Conservation (phyloP, 2,888 invertebrate genomes). For the Sinodicranocentrus sp. region DNA sequence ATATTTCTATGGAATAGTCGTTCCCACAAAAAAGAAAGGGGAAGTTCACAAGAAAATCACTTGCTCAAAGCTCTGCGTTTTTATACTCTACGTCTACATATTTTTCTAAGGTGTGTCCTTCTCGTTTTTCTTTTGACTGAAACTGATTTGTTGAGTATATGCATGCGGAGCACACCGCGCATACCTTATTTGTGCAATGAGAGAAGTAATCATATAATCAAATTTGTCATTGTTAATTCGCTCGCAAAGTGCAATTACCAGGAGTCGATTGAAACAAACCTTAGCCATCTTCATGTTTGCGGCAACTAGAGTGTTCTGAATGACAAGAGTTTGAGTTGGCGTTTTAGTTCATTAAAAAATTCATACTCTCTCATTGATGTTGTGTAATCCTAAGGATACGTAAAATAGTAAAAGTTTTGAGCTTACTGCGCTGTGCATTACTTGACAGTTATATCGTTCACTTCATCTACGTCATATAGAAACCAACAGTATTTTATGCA, state of each 20-base stretch:
- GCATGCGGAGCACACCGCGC: too few species aligned
- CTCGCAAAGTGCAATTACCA: neutral
- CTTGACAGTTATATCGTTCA: too few species aligned
- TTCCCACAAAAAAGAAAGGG: too few species aligned
- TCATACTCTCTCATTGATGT: neutral
- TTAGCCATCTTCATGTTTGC: too few species aligned
- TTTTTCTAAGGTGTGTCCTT: slow-evolving; percentile 11
- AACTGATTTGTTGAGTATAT: slow-evolving; percentile 2
- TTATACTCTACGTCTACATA: neutral
- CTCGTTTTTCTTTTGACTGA: neutral
- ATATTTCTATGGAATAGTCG: too few species aligned
- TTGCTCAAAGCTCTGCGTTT: slow-evolving; percentile 2
- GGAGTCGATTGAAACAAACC: too few species aligned
- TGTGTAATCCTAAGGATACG: neutral
- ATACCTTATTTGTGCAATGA: slow-evolving; percentile 36
- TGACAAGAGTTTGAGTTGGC: neutral
- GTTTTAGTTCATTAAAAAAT: neutral
- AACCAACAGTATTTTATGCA: slow-evolving; percentile 34
- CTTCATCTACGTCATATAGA: neutral
- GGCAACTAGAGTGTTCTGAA: neutral
- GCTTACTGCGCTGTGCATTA: neutral
- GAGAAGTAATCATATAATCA: slow-evolving; percentile 5
- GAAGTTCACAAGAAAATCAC: neutral
- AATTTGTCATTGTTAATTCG: slow-evolving; percentile 34
- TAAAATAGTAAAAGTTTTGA: neutral